Base-by-base conservation (phyloP, 92 coral and sea anemone genomes). In the Parazoanthus darwini region DNA sequence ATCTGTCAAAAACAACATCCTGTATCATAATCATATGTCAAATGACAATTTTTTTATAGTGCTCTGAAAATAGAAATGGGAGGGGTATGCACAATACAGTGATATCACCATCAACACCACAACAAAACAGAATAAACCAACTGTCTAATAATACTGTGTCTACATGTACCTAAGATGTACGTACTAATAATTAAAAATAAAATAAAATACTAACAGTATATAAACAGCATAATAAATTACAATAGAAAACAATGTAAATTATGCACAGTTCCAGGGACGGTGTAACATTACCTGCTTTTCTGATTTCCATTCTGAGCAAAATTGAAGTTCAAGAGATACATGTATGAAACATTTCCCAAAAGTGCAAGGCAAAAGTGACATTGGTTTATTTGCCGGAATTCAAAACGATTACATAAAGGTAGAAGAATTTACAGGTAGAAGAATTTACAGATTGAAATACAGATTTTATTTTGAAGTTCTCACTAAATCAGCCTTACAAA, bases 331-430 rank as follows among this genome's bases (percentile, higher is more conserved):
- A 39, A 39, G 65, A 42, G 39, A 20, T 42, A 22, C 33, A 29
- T 29, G 33, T 29, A 29, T 63, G 5, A 82, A 68, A 82, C 26
- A 44, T 82, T 82, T 67, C 65, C 77, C 77, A 67, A 42, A 82
- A 70, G 86, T 82, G 77, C 77, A 66, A 22, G 73, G 16, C 39
- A 68, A 25, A 67, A 82, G 29, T 36, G 37, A 68, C 35, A 14
- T 25, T 78, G 54, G 25, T 82, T 82, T 82, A 82, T 82, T 82
- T 82, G 76, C 23, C 25, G 86, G 65, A 67, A 68, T 67, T 66
- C 63, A 68, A 66, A 20, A 18, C 6, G 18, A 35, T 43, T 82
- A 82, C 86, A 82, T 36, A 65, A 14, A 68, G 20, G 33, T 11
- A 68, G 18, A 18, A 1, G 2, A n/a, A n/a, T n/a, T n/a, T n/a